Evolutionary conservation across 1,140 invertebrate genomes (phyloP).

Genomic region (Leguminivora glycinivorella): DNA sequence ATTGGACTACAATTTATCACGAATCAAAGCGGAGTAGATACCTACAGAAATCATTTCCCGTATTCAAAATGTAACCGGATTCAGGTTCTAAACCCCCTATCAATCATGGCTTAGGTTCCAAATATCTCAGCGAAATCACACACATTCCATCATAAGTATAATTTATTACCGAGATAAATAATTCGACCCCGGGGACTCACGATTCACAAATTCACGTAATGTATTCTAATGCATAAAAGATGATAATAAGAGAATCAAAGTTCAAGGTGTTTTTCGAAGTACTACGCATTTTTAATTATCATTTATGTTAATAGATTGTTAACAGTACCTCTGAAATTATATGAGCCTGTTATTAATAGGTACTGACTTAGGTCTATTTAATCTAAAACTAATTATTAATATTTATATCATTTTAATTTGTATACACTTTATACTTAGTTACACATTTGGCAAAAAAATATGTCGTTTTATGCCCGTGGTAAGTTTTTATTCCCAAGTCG

Average conservation of each 20-base stretch:
- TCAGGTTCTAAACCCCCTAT: not conserved
- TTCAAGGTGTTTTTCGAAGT: not conserved
- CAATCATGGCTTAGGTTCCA: constrained; percentile 18
- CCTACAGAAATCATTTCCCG: not conserved
- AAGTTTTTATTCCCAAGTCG: constrained; percentile 23
- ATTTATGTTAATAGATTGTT: not conserved
- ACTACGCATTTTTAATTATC: not conserved
- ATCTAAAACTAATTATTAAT: too few relatives aligned
- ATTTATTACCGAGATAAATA: constrained; percentile 26
- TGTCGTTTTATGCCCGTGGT: not conserved
- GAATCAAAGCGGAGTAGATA: too few relatives aligned
- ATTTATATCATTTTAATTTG: too few relatives aligned
- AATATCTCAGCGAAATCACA: constrained; percentile 20
- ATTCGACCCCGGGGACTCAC: constrained; percentile 14
- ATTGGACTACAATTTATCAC: too few relatives aligned
- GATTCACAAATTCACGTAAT: not conserved
- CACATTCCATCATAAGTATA: constrained; percentile 24
- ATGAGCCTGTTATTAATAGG: too few relatives aligned
- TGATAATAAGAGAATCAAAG: not conserved
- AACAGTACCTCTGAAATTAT: too few relatives aligned
- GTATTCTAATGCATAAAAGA: constrained; percentile 8
- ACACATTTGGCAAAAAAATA: too few relatives aligned
- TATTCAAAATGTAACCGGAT: constrained; percentile 14
- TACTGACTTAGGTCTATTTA: too few relatives aligned
- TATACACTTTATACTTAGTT: too few relatives aligned